Evolutionary conservation across 2,113 vertebrate species (phyloP).

Genomic region (Actenoides hombroni): DNA sequence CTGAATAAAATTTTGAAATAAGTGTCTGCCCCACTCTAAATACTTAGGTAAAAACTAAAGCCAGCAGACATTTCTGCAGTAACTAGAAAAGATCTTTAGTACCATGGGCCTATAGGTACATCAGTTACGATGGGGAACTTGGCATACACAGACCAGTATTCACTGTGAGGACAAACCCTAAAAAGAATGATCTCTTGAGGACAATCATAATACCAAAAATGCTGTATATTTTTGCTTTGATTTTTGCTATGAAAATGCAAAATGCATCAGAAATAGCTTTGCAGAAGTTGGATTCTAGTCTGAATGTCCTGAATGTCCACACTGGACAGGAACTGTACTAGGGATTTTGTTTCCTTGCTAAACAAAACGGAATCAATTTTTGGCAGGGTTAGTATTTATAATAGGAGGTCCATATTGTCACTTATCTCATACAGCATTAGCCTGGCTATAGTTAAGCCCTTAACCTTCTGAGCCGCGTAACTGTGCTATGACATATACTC

Average conservation of each 20-base stretch:
- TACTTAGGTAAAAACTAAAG: not conserved
- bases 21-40: not conserved
- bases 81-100: not conserved
- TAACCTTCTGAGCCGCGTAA: not conserved
- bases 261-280: not conserved
- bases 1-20: not conserved
- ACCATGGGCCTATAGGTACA: not conserved
- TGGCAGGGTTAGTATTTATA: not conserved
- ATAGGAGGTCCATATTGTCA: not conserved
- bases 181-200: not conserved
- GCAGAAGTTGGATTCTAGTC: not conserved
- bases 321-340: not conserved
- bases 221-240: not conserved
- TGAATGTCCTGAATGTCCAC: not conserved
- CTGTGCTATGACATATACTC: not conserved
- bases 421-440: not conserved
- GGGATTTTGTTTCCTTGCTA: not conserved
- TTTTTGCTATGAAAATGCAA: not conserved
- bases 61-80: not conserved
- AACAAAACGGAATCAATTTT: not conserved
- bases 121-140: not conserved
- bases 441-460: not conserved
- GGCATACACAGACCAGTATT: not conserved
- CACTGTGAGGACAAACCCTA: not conserved
- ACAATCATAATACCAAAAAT: not conserved